phyloP scores from a whole-genome alignment of 2,888 invertebrate genomes.

The Drosophila multiciliata region DNA sequence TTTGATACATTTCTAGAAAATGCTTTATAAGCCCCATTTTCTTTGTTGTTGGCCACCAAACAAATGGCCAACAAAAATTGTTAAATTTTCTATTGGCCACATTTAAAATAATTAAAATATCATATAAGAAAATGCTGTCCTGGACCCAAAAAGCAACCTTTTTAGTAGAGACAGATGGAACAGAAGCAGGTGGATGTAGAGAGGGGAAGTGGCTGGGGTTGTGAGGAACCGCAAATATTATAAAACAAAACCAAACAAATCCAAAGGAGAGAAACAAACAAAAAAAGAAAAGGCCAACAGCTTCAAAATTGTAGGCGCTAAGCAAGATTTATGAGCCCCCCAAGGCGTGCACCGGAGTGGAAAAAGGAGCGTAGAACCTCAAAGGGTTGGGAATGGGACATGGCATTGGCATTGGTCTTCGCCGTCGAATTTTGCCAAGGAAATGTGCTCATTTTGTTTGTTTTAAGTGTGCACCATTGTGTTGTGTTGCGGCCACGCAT shows the following conservation, averaged over 20 bases:
- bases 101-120: slow-evolving; percentile 74
- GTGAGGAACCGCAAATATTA: slow-evolving; percentile 50
- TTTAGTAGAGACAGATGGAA: neutral
- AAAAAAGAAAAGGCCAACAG: slow-evolving; percentile 33
- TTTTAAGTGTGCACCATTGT: slow-evolving; percentile 55
- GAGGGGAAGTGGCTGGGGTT: neutral
- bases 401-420: slow-evolving; percentile 61
- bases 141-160: slow-evolving; percentile 22
- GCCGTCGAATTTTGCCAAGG: slow-evolving; percentile 47
- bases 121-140: slow-evolving; percentile 49
- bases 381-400: slow-evolving; percentile 5
- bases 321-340: slow-evolving; percentile 77
- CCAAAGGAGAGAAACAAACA: neutral
- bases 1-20: neutral
- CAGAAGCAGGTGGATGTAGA: neutral
- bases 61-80: slow-evolving; percentile 23
- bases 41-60: neutral
- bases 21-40: neutral
- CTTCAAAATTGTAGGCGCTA: slow-evolving; percentile 51
- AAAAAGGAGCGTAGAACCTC: neutral
- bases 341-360: slow-evolving; percentile 20
- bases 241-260: slow-evolving; percentile 29
- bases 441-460: slow-evolving; percentile 57
- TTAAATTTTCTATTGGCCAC: slow-evolving; percentile 46
- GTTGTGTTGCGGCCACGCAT: slow-evolving; percentile 50